These are phyloP conservation scores for Chanos chanos DNA, from an alignment of 2,797 vertebrate genomes.

Conservation along the genomic window DNA sequence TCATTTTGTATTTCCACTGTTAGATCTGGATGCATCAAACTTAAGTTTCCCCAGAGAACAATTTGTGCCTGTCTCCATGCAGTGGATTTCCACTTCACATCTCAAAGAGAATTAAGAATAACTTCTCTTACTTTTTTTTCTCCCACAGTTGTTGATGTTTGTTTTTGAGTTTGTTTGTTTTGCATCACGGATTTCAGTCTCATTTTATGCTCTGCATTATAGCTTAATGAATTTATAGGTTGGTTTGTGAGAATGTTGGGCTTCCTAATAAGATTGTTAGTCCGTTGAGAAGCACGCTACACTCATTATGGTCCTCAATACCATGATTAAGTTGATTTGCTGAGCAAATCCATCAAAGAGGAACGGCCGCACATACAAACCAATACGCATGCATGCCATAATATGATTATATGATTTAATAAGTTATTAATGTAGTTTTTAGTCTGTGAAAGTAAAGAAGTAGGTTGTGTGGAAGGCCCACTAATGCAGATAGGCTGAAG, in stretches of 20 bases:
- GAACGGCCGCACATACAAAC: conserved; percentile 61
- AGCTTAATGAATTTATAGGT: conserved; percentile 72
- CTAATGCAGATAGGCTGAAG: conserved; percentile 22
- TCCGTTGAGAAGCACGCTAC: conserved; percentile 68
- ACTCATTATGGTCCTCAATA: conserved; percentile 69
- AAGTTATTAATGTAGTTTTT: conserved; percentile 71
- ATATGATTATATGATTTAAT: conserved; percentile 73
- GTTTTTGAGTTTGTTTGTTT: conserved; percentile 40
- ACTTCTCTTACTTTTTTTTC: conserved; percentile 40
- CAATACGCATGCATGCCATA: conserved; percentile 65
- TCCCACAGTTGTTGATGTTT: conserved; percentile 37
- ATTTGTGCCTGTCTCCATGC: too few relatives aligned
- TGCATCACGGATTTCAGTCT: conserved; percentile 65
- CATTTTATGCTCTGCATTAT: conserved; percentile 75
- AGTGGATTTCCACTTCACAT: too few relatives aligned
- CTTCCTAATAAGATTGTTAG: conserved; percentile 73
- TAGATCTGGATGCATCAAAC: too few relatives aligned
- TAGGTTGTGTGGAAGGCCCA: conserved; percentile 52
- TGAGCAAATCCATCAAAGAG: conserved; percentile 66
- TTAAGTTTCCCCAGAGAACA: too few relatives aligned
- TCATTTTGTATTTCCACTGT: too few relatives aligned
- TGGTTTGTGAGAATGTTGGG: conserved; percentile 66
- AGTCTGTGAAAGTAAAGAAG: conserved; percentile 60
- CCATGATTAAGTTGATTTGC: conserved; percentile 75
- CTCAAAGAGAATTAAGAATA: too few relatives aligned